Evolutionary conservation across 2,888 invertebrate species (phyloP).

Genomic region (Nemoura dubitans): DNA sequence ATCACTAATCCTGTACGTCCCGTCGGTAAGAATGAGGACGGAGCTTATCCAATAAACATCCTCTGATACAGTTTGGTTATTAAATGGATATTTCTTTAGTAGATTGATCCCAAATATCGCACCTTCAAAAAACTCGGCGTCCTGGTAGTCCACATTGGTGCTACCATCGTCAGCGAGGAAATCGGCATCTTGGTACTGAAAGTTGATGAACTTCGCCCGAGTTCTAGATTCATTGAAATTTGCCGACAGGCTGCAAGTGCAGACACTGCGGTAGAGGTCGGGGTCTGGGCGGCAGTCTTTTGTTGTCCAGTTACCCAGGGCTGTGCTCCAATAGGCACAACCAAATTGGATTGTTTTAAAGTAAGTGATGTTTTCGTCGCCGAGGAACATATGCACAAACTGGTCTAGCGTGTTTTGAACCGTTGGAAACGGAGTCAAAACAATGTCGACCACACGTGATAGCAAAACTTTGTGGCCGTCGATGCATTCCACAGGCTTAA

Average conservation of each 20-base stretch:
- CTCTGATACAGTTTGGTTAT: not conserved
- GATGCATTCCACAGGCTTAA: not conserved
- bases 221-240: not conserved
- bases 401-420: not conserved
- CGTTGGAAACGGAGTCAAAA: not conserved
- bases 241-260: not conserved
- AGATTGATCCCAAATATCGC: not conserved
- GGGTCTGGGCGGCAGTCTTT: not conserved
- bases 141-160: not conserved
- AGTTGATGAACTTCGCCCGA: not conserved
- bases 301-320: not conserved
- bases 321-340: not conserved
- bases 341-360: not conserved
- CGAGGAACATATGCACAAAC: not conserved
- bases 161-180: too few relatives aligned
- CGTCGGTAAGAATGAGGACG: not conserved
- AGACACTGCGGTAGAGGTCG: not conserved
- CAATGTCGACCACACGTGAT: not conserved
- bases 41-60: not conserved
- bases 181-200: too few relatives aligned
- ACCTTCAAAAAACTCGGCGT: not conserved
- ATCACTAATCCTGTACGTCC: not conserved
- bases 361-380: not conserved
- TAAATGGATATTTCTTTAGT: not conserved
- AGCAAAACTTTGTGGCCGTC: not conserved